Evolutionary conservation across 1,140 invertebrate genomes (phyloP).

Genomic region (Sycobia sp.): DNA sequence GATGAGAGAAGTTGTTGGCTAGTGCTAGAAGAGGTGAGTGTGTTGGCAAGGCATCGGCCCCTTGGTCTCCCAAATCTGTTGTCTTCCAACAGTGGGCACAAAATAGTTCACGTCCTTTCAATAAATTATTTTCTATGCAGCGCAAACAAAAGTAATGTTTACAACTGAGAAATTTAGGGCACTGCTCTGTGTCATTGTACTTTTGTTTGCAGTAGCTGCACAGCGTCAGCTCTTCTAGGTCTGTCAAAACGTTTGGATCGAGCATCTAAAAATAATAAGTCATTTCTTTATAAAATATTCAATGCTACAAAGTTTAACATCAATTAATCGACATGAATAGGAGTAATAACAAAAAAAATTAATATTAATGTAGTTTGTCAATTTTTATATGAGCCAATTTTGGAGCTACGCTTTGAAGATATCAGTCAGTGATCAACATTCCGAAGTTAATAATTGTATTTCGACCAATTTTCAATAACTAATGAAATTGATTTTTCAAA

Average conservation of each 20-base stretch:
- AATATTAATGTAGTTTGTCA: too few species aligned
- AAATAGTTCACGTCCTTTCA: constrained; percentile 68
- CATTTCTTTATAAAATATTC: too few species aligned
- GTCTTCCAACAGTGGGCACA: constrained; percentile 74
- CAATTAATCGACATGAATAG: too few species aligned
- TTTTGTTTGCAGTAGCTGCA: constrained; percentile 73
- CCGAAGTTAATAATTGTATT: too few species aligned
- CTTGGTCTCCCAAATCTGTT: constrained; percentile 67
- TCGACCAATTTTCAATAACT: too few species aligned
- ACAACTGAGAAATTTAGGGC: constrained; percentile 75
- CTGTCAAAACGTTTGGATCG: constrained; percentile 64
- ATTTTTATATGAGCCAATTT: too few species aligned
- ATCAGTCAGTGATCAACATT: too few species aligned
- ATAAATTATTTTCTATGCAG: constrained; percentile 70
- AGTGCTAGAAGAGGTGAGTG: constrained; percentile 69
- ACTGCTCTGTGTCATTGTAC: constrained; percentile 71
- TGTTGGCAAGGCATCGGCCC: constrained; percentile 70
- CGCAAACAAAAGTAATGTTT: constrained; percentile 78
- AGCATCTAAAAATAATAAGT: constrained; percentile 50
- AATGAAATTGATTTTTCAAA: too few species aligned
- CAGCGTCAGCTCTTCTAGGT: constrained; percentile 72
- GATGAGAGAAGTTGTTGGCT: constrained; percentile 65
- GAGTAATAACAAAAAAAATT: too few species aligned
- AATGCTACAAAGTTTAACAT: too few species aligned
- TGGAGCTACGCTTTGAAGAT: too few species aligned